phyloP scores from a whole-genome alignment of 1,140 invertebrate species.

The Drosophila pallidifrons region DNA sequence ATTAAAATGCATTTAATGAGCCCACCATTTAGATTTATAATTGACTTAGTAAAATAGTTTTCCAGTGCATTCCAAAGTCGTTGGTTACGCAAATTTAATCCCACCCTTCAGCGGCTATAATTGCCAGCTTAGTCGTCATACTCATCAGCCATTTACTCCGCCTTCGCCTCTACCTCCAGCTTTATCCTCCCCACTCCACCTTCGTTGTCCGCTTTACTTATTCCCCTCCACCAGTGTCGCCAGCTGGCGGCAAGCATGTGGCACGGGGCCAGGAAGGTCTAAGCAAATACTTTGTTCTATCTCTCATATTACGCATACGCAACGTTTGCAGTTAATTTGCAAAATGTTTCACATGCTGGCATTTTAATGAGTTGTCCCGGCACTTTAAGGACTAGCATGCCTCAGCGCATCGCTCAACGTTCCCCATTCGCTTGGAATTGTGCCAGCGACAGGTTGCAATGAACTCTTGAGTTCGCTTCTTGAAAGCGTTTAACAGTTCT shows the following conservation, averaged over 20 bases:
- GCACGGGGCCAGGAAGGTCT: neutral
- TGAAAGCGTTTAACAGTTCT: constrained; percentile 20
- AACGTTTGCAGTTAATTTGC: constrained; percentile 80
- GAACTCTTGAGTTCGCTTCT: constrained; percentile 34
- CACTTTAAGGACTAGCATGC: constrained; percentile 43
- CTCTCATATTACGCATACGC: constrained; percentile 69
- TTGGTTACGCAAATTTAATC: neutral
- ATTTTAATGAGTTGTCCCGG: constrained; percentile 75
- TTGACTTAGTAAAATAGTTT: neutral
- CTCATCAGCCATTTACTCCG: constrained; percentile 27
- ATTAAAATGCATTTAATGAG: too few relatives aligned
- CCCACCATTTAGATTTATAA: too few relatives aligned
- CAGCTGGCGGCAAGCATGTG: neutral
- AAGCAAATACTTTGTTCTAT: constrained; percentile 68
- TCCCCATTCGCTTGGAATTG: neutral
- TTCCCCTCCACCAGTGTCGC: neutral
- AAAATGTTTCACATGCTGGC: constrained; percentile 74
- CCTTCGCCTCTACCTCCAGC: neutral
- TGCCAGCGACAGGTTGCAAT: constrained; percentile 48
- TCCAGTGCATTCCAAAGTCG: constrained; percentile 29
- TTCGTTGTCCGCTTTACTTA: neutral
- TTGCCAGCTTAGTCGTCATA: constrained; percentile 46
- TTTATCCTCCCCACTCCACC: neutral
- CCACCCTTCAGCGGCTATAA: constrained; percentile 38
- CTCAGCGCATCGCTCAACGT: neutral